A percentile compares a stretch with the other conserved stretches of the same genome.
These are phyloP conservation scores for Petrocephalus zakoni DNA, from an alignment of 2,113 vertebrate genomes.

Conservation along the genomic window DNA sequence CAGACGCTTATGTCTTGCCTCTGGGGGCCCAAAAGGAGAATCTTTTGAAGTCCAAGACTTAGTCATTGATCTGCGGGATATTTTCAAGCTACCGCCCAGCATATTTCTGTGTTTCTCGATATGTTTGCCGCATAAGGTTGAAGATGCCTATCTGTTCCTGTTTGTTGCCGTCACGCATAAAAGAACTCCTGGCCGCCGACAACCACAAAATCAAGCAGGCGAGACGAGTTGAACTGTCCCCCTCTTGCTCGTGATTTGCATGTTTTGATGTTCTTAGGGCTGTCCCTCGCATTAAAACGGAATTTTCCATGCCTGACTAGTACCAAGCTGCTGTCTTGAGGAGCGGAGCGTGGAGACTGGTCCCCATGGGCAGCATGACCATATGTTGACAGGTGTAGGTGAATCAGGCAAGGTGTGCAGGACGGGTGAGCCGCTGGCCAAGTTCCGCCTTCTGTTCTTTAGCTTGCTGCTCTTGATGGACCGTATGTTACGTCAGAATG, in stretches of 20 bases:
- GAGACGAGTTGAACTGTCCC: background rate
- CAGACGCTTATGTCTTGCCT: background rate
- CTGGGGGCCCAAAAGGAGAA: background rate
- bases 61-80: background rate
- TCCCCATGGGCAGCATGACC: background rate
- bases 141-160: background rate
- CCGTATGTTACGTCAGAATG: background rate
- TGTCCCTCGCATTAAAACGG: background rate
- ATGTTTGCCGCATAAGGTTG: background rate
- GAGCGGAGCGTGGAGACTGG: background rate
- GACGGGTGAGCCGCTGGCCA: background rate
- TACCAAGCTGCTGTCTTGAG: background rate
- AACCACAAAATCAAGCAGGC: background rate
- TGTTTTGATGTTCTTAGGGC: background rate
- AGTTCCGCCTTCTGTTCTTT: background rate
- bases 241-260: background rate
- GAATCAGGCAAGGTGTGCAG: background rate
- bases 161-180: background rate
- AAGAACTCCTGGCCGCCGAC: background rate
- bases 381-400: background rate
- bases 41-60: background rate
- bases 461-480: background rate
- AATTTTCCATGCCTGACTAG: background rate
- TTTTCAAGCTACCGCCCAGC: background rate
- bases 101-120: background rate